These are phyloP conservation scores for Hepsetus odoe DNA, from an alignment of 2,113 vertebrate genomes.

Conservation along the genomic window DNA sequence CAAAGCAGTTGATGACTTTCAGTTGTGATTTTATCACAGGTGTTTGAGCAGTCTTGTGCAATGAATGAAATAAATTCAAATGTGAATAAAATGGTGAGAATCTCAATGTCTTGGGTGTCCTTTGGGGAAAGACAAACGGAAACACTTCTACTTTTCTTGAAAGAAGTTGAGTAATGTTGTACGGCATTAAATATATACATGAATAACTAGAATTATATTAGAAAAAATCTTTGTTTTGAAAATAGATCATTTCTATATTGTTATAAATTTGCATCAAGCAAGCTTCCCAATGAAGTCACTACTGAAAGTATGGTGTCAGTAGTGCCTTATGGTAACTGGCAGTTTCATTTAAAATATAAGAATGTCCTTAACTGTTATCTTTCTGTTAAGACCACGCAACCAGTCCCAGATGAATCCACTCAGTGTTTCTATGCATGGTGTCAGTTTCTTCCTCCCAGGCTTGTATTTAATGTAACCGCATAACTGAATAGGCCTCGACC, in stretches of 20 bases:
- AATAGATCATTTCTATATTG: background rate
- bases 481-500: background rate
- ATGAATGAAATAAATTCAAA: constrained; percentile 78
- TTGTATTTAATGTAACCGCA: background rate
- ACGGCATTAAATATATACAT: too few relatives aligned
- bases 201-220: background rate
- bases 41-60: constrained; percentile 61
- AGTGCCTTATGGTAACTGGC: too few relatives aligned
- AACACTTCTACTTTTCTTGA: background rate
- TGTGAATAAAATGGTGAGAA: constrained; percentile 75
- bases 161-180: too few relatives aligned
- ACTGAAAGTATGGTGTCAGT: background rate
- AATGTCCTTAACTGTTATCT: background rate
- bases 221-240: background rate
- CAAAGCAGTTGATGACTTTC: constrained; percentile 36
- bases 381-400: background rate
- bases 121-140: background rate
- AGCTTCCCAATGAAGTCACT: background rate
- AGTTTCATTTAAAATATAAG: too few relatives aligned
- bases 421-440: background rate
- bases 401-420: background rate
- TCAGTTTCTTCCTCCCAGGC: background rate
- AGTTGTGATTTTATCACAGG: constrained; percentile 52
- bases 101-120: constrained; percentile 30
- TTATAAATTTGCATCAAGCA: background rate